Base-by-base conservation (phyloP, 2,113 vertebrate species). In the Daphoenositta chrysoptera region DNA sequence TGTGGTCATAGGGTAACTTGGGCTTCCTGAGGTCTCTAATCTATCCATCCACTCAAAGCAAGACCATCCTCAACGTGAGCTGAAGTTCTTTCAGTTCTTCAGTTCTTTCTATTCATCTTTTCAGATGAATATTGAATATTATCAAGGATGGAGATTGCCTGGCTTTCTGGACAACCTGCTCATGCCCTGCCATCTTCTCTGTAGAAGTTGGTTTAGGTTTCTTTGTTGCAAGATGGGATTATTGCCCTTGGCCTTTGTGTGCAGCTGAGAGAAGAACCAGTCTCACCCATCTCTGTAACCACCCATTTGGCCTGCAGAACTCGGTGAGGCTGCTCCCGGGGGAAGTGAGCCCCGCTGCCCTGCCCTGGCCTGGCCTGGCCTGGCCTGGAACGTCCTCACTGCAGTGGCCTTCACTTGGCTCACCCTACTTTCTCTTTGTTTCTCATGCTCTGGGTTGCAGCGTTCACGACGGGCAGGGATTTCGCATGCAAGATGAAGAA, bases 331-430 rank as follows among this genome's bases (percentile, higher is more conserved):
- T 23, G 15, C 2, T 58, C 8, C 30, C 16, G 81, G 33, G 56
- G 16, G 39, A 61, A 54, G 7, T 4, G 37, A 20, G 10, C 9
- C 24, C 33, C n/a, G n/a, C 6, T 83, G 0, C 17, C 9, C 5
- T 37, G 39, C 31, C 8, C 57, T 78, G 26, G 9, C 21, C 37
- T 12, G 8, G 2, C 21, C 7, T 1, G 1, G 9, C 21, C 37
- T 12, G 8, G 2, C 21, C 7, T 1, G 1, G n/a, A n/a, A n/a
- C n/a, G n/a, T n/a, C n/a, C n/a, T 27, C 14, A 15, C 9, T 18
- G 15, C 4, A 28, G 11, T 18, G 39, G 12, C 9, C 11, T 54
- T 80, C 26, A 6, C 15, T 11, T 31, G 6, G 3, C 2, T 13
- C 5, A 0, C 14, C 31, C 24, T 39, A 26, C 9, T 81, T 87